phyloP scores from a whole-genome alignment of 2,113 vertebrate genomes.

The Todiramphus chloris region DNA sequence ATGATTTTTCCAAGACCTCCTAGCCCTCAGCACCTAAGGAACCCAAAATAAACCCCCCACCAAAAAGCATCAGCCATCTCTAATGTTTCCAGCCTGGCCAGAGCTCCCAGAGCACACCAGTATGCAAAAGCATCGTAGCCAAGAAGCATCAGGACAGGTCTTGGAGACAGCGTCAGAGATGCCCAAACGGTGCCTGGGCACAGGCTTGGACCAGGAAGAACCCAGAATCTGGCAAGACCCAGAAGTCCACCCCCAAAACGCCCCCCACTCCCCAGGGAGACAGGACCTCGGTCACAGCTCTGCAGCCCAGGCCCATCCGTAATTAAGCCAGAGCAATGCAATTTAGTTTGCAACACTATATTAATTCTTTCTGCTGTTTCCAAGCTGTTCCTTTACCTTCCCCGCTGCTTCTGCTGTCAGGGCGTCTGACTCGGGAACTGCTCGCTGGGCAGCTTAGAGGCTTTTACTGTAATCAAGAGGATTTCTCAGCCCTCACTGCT shows the following conservation, averaged over 20 bases:
- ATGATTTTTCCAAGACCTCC: background rate
- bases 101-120: background rate
- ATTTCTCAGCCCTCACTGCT: background rate
- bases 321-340: background rate
- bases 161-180: background rate
- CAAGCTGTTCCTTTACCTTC: conserved; percentile 38
- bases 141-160: background rate
- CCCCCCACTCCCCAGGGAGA: background rate
- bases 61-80: background rate
- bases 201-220: background rate
- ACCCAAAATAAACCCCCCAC: background rate
- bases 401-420: background rate
- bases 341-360: background rate
- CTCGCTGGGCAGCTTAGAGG: conserved; percentile 15
- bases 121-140: rapidly evolving
- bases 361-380: conserved; percentile 30
- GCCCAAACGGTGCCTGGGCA: background rate
- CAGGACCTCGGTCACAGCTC: background rate
- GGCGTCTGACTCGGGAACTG: background rate
- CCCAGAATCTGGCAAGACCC: background rate
- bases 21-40: background rate
- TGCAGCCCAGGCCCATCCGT: background rate
- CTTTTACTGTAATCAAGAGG: conserved; percentile 3
- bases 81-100: background rate
- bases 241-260: background rate